Base-by-base conservation (phyloP, 2,113 vertebrate genomes). In the Tautogolabrus adspersus region DNA sequence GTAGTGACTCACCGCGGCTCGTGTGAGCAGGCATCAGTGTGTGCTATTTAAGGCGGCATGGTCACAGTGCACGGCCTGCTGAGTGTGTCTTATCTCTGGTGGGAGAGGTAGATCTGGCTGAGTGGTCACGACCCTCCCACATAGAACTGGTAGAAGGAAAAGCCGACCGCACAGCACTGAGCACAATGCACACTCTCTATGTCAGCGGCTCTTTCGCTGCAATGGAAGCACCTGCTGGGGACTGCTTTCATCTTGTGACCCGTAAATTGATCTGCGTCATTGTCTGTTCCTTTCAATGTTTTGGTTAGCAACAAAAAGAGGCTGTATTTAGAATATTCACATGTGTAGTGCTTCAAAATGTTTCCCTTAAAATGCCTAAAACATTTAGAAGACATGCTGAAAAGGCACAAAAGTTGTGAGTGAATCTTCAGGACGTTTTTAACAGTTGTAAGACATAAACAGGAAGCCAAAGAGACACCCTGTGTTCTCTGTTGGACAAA, bases 91-190 rank as follows among this genome's bases (percentile, higher is more conserved):
- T 81, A 82, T 87, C 73, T 82, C 76, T 56, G 76, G 64, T 66
- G 83, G 66, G 66, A 69, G 77, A 74, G 51, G 67, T 42, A 83
- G 84, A 54, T 85, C 83, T 47, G 68, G 62, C 75, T 83, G 76
- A 72, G 72, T 13, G 85, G 81, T 84, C 80, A 42, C 75, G 83
- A 90, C 84, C 85, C 79, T 62, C 77, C 74, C 61, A 76, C 83
- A 49, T 10, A 59, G 30, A 66, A 42, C 40, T 62, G 64, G 52
- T 77, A 79, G 85, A 74, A 68, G 70, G 67, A 84, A 73, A 75
- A 56, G 30, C 62, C 61, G 73, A 30, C 66, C 59, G 75, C 80
- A 76, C 68, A 57, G 54, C 62, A 19, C 66, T 3, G 62, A 71
- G 81, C 62, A 79, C 86, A 82, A 77, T 60, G 66, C 26, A 61